Evolutionary conservation across 2,888 invertebrate species (phyloP).

Genomic region (Morpho achilles): DNA sequence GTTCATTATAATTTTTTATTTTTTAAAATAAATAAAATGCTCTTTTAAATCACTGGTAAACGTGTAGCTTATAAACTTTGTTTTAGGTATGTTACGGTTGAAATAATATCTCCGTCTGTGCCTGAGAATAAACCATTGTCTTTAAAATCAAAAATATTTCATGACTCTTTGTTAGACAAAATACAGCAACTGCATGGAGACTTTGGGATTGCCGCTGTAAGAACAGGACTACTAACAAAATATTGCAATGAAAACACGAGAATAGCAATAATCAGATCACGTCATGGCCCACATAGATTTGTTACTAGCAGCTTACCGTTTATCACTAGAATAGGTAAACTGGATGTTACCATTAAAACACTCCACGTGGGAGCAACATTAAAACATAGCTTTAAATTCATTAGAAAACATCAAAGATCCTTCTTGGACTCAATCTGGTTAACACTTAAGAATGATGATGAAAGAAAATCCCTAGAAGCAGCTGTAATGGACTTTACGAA

Average conservation of each 20-base stretch:
- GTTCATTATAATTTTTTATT: too few relatives aligned
- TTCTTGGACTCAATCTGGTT: constrained; percentile 82
- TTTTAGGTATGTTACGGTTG: constrained; percentile 83
- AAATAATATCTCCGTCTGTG: constrained; percentile 76
- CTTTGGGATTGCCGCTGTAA: constrained; percentile 85
- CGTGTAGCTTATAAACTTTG: not conserved
- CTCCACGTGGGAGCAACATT: constrained; percentile 88
- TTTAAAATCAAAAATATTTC: constrained; percentile 74
- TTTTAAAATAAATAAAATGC: too few relatives aligned
- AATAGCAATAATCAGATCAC: constrained; percentile 84
- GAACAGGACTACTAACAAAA: constrained; percentile 85
- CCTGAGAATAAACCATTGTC: constrained; percentile 66
- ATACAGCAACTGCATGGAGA: constrained; percentile 87
- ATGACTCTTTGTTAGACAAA: constrained; percentile 78
- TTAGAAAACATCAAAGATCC: constrained; percentile 83
- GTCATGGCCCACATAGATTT: constrained; percentile 87
- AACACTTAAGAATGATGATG: constrained; percentile 80
- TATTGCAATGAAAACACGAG: constrained; percentile 88
- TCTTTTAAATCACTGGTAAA: too few relatives aligned
- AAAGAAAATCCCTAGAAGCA: constrained; percentile 76
- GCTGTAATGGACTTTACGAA: constrained; percentile 69
- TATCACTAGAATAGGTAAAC: constrained; percentile 82
- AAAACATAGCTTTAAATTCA: constrained; percentile 87
- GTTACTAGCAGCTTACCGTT: constrained; percentile 84
- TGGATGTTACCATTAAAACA: constrained; percentile 80